phyloP scores from a whole-genome alignment of 2,888 invertebrate species.

The Teleogryllus oceanicus region DNA sequence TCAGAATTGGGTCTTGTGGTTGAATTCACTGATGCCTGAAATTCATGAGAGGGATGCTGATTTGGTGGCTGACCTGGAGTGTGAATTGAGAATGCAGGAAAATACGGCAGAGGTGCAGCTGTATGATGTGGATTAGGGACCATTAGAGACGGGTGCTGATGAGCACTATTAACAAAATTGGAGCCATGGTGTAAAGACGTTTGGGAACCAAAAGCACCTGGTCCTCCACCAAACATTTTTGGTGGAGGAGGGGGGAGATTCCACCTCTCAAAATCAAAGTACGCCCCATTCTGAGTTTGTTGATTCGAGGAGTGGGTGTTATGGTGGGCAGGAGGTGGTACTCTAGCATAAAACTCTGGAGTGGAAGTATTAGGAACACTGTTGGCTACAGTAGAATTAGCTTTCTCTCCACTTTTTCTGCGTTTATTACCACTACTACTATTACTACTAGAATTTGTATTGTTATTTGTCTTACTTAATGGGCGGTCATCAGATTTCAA shows the following conservation, averaged over 20 bases:
- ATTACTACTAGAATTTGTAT: conserved; percentile 28
- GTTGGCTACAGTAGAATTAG: conserved; percentile 47
- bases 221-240: conserved; percentile 63
- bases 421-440: conserved; percentile 45
- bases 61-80: conserved; percentile 54
- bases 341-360: conserved; percentile 56
- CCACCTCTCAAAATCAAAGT: conserved; percentile 80
- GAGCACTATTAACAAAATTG: conserved; percentile 51
- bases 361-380: conserved; percentile 55
- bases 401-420: conserved; percentile 62
- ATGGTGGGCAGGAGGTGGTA: conserved; percentile 71
- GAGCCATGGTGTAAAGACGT: conserved; percentile 54
- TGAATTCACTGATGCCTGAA: conserved; percentile 63
- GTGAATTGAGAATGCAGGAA: conserved; percentile 67
- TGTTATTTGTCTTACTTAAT: not conserved
- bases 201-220: conserved; percentile 57
- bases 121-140: conserved; percentile 65
- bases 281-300: conserved; percentile 60
- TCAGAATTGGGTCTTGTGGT: conserved; percentile 59
- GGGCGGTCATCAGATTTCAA: conserved; percentile 32
- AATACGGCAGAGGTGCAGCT: conserved; percentile 64
- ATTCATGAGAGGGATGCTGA: conserved; percentile 61
- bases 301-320: conserved; percentile 59
- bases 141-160: conserved; percentile 64
- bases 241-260: conserved; percentile 67